Evolutionary conservation across 2,888 invertebrate species (phyloP).

Genomic region (Agelastica alni): DNA sequence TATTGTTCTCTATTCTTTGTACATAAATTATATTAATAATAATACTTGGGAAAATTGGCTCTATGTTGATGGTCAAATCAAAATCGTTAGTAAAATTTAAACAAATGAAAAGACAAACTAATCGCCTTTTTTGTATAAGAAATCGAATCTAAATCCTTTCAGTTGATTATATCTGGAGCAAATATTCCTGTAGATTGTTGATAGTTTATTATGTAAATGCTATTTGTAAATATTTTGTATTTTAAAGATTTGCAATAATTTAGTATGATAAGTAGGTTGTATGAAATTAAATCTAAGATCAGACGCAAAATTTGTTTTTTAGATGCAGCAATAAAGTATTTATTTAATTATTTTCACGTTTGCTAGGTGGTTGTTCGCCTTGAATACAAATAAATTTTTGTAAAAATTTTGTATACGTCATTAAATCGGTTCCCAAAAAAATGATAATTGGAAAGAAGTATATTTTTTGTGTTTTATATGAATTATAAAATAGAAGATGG

Average conservation of each 20-base stretch:
- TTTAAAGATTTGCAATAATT: conserved; percentile 20
- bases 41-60: not conserved
- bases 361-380: too few relatives aligned
- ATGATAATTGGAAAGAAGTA: not conserved
- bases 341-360: too few relatives aligned
- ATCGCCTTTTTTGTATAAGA: too few relatives aligned
- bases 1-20: not conserved
- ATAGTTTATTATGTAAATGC: conserved; percentile 15
- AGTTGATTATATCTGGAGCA: conserved; percentile 3
- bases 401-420: too few relatives aligned
- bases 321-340: not conserved
- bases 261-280: conserved; percentile 16
- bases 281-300: conserved; percentile 6
- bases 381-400: too few relatives aligned
- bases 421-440: too few relatives aligned
- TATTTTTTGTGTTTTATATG: not conserved
- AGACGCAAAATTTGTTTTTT: not conserved
- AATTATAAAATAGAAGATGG: too few relatives aligned
- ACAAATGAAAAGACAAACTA: not conserved
- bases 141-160: not conserved
- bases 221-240: conserved; percentile 22
- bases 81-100: not conserved
- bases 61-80: not conserved
- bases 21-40: not conserved
- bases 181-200: conserved; percentile 14